Conservation (phyloP, 1,140 invertebrate species). For the Drosophila auraria region DNA sequence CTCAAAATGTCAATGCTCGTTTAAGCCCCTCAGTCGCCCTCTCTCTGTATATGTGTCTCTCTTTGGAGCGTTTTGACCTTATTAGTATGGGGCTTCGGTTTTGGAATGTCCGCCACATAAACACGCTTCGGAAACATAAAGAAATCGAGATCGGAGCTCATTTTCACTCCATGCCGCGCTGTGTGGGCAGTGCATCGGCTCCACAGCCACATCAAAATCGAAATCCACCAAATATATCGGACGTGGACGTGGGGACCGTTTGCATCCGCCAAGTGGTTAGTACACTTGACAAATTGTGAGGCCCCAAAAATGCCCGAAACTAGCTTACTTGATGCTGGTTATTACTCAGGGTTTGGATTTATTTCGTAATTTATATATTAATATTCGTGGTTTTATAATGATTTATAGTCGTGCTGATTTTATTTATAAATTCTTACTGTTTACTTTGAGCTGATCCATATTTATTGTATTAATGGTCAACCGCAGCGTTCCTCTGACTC, state of each 20-base stretch:
- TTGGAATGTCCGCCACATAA: conserved; percentile 69
- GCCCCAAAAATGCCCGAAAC: background rate
- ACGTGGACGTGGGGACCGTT: conserved; percentile 53
- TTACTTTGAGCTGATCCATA: background rate
- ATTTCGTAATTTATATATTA: too few species aligned
- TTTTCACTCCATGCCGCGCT: conserved; percentile 73
- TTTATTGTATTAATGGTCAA: background rate
- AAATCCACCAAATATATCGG: conserved; percentile 47
- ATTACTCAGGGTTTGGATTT: background rate
- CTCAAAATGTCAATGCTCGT: conserved; percentile 73
- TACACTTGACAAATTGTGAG: conserved; percentile 41
- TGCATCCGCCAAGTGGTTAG: conserved; percentile 38
- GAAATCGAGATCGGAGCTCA: conserved; percentile 81
- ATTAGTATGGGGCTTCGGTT: conserved; percentile 61
- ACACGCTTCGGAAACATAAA: conserved; percentile 72
- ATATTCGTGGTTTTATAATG: background rate
- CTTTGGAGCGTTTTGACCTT: conserved; percentile 66
- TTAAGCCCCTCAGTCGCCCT: conserved; percentile 31
- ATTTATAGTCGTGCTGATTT: background rate
- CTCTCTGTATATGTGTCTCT: conserved; percentile 21
- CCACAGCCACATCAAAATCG: conserved; percentile 13
- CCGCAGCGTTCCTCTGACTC: background rate
- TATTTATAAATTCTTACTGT: background rate
- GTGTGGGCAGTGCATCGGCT: conserved; percentile 62
- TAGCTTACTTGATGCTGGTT: background rate